phyloP scores from a whole-genome alignment of 2,113 vertebrate genomes.

The Romanogobio albipinnatus region DNA sequence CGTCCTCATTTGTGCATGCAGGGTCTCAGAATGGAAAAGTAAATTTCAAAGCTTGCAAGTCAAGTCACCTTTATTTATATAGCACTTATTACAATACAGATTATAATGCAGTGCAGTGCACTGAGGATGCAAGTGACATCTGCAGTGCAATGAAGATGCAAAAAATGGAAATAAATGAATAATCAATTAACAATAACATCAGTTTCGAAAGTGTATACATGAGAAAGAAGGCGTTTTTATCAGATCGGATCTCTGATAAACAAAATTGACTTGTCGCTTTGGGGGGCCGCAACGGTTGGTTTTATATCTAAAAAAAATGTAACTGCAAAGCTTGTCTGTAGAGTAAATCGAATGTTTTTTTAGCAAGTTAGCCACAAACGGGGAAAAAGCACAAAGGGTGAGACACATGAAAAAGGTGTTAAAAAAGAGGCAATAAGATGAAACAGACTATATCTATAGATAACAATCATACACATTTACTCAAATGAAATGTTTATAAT shows the following conservation, averaged over 20 bases:
- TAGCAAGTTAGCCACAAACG: constrained; percentile 2
- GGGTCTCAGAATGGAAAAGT: too few relatives aligned
- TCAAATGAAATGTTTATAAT: too few relatives aligned
- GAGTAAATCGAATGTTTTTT: not conserved
- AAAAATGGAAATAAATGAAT: not conserved
- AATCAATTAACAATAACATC: not conserved
- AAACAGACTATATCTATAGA: not conserved
- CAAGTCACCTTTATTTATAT: too few relatives aligned
- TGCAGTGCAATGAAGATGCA: not conserved
- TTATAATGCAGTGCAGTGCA: too few relatives aligned
- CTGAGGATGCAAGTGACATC: not conserved
- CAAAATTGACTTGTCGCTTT: not conserved
- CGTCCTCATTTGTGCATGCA: too few relatives aligned
- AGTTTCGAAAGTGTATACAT: not conserved
- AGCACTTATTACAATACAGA: too few relatives aligned
- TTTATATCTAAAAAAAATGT: not conserved
- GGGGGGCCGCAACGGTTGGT: not conserved
- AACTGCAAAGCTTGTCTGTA: constrained; percentile 4
- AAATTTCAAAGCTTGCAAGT: too few relatives aligned
- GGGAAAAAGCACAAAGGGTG: not conserved
- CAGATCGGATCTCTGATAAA: not conserved
- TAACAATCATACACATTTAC: not conserved
- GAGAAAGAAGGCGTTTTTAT: not conserved
- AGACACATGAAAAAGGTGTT: not conserved
- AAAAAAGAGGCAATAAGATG: not conserved